Evolutionary conservation across 2,888 invertebrate genomes (phyloP).

Genomic region (Aproaerema taeniolella): DNA sequence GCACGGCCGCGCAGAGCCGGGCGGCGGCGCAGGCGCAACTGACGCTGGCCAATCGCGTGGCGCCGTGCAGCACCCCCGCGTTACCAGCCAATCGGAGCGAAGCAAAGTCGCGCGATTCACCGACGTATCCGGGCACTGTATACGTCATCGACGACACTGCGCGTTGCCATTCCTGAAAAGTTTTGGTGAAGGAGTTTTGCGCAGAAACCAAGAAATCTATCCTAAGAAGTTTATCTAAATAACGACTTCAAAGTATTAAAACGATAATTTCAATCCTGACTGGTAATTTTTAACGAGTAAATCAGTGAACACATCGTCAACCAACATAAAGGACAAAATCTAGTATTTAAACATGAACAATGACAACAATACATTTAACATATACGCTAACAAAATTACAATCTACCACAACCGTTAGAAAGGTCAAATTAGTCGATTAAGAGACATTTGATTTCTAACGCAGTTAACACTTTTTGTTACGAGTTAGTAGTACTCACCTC

Average conservation of each 20-base stretch:
- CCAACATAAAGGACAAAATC: no score
- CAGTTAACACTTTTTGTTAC: conserved; percentile 56
- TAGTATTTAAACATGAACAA: no score
- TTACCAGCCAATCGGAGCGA: conserved; percentile 38
- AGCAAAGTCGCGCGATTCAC: conserved; percentile 22
- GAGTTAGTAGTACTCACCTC: conserved; percentile 57
- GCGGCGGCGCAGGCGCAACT: conserved; percentile 69
- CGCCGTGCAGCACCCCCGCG: conserved; percentile 63
- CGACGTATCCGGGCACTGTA: conserved; percentile 22
- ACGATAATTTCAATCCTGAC: no score
- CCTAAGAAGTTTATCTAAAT: no score
- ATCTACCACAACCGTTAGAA: conserved; percentile 40
- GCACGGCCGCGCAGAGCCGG: conserved; percentile 49
- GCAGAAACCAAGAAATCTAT: no score
- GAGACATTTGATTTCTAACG: conserved; percentile 33
- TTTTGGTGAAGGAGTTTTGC: no score
- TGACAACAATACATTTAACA: not conserved
- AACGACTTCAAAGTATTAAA: no score
- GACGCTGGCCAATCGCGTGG: conserved; percentile 63
- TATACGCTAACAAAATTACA: not conserved
- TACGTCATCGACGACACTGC: conserved; percentile 50
- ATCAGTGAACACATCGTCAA: no score
- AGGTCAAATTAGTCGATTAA: conserved; percentile 33
- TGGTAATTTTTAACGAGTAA: no score
- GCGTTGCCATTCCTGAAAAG: conserved; percentile 59